Evolutionary conservation across 1,140 invertebrate species (phyloP).

Genomic region (Dendroctonus ponderosae): DNA sequence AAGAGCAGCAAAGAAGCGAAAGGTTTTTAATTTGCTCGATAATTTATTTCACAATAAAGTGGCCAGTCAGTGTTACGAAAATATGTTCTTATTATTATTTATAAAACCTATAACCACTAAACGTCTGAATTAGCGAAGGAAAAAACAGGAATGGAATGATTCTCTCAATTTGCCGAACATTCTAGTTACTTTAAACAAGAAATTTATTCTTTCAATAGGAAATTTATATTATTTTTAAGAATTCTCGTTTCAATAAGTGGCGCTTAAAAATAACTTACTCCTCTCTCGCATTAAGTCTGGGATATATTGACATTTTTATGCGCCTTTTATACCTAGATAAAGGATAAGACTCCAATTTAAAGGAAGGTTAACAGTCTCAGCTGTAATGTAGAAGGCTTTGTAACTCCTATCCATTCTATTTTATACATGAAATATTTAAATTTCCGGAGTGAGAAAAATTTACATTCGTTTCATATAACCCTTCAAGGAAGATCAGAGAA

Average conservation of each 20-base stretch:
- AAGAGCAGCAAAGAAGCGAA: no score
- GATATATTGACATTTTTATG: conserved; percentile 27
- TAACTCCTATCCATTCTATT: conserved; percentile 23
- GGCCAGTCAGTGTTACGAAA: no score
- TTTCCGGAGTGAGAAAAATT: conserved; percentile 11
- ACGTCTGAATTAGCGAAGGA: no score
- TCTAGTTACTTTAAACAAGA: no score
- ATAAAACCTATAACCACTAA: no score
- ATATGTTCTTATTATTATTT: no score
- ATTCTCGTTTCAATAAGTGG: conserved; percentile 16
- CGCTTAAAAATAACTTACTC: conserved; percentile 18
- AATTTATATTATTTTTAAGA: not conserved
- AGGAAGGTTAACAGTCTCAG: conserved; percentile 22
- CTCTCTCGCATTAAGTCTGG: conserved; percentile 7
- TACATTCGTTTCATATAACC: conserved; percentile 16
- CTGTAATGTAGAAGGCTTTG: conserved; percentile 28
- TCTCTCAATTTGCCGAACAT: no score
- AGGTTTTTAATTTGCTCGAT: no score
- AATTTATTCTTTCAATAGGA: no score
- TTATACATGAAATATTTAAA: conserved; percentile 22
- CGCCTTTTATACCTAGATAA: conserved; percentile 24
- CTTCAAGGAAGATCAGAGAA: not conserved
- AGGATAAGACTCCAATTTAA: conserved; percentile 28
- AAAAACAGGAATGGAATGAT: no score
- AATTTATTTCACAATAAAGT: no score